Evolutionary conservation across 2,888 invertebrate species (phyloP), one percentile per base, ranked within the genome.

Genomic region (Yponomeuta cagnagella): DNA sequence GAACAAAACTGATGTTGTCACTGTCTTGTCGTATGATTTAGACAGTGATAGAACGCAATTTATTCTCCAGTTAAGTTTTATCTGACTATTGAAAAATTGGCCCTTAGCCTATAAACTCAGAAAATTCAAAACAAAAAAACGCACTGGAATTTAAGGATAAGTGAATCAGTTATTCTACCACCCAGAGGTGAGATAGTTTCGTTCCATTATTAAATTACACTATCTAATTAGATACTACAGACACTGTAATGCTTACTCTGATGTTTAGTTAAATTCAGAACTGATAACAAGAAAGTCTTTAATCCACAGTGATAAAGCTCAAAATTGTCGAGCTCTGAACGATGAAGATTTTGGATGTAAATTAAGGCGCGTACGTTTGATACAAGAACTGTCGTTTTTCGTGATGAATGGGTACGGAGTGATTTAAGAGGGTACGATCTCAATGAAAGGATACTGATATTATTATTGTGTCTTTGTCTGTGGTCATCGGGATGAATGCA

Each of bases 171-270:
- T 77, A 76, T 75, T 82, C 75, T 86, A 84, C 89, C 90, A 87
- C 89, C 88, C 89, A 87, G 82, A 87, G 82, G 86, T 79, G 85
- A 84, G 86, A 87, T 82, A 75, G 80, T 82, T 82, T 82, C 8
- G 52, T 85, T 77, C 58, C 37, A 43, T 75, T 73, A 76, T 78
- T 83, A 84, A 88, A 88, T 88, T 88, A 84, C 76, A 82, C 84
- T 88, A 90, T 90, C 90, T 88, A 87, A 89, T 89, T 89, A 86
- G 90, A 90, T 89, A 88, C 75, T 79, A 78, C 74, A 72, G 81
- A 82, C 85, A 86, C 82, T 75, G 80, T 82, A 88, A 89, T 86
- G 89, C 88, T 90, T 84, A 85, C 83, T 82, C 81, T 80, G 80
- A 74, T 82, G 79, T 86, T 88, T 86, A 86, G 81, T 79, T 80